These are phyloP conservation scores for Oscheius myriophilus DNA, from an alignment of 2,888 invertebrate genomes.

Conservation along the genomic window DNA sequence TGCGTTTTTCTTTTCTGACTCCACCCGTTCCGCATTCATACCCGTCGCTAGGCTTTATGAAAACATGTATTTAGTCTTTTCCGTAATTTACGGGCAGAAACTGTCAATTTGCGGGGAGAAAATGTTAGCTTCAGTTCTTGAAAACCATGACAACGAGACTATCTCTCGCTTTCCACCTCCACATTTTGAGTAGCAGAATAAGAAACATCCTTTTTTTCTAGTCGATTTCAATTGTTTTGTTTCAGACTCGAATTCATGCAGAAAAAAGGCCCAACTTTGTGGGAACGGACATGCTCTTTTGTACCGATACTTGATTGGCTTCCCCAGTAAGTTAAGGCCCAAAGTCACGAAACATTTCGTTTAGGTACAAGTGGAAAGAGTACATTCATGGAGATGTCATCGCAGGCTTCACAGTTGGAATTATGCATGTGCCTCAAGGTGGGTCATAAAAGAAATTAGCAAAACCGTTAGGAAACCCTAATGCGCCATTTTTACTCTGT, in stretches of 20 bases:
- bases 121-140: too few relatives aligned
- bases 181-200: too few relatives aligned
- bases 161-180: too few relatives aligned
- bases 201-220: too few relatives aligned
- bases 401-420: slow-evolving; percentile 67
- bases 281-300: slow-evolving; percentile 1
- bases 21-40: too few relatives aligned
- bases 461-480: too few relatives aligned
- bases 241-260: not conserved
- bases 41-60: too few relatives aligned
- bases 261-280: slow-evolving; percentile 7
- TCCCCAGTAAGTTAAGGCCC: slow-evolving; percentile 40
- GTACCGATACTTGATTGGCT: slow-evolving; percentile 63
- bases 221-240: not conserved
- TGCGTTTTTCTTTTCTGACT: too few relatives aligned
- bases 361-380: slow-evolving; percentile 54
- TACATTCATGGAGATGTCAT: slow-evolving; percentile 62
- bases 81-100: too few relatives aligned
- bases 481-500: not conserved
- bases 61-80: too few relatives aligned
- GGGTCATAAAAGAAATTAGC: not conserved
- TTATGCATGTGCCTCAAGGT: slow-evolving; percentile 68
- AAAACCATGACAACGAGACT: too few relatives aligned
- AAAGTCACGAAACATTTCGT: not conserved
- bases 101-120: too few relatives aligned